phyloP scores from a whole-genome alignment of 1,140 invertebrate genomes.

The Heterodera schachtii region DNA sequence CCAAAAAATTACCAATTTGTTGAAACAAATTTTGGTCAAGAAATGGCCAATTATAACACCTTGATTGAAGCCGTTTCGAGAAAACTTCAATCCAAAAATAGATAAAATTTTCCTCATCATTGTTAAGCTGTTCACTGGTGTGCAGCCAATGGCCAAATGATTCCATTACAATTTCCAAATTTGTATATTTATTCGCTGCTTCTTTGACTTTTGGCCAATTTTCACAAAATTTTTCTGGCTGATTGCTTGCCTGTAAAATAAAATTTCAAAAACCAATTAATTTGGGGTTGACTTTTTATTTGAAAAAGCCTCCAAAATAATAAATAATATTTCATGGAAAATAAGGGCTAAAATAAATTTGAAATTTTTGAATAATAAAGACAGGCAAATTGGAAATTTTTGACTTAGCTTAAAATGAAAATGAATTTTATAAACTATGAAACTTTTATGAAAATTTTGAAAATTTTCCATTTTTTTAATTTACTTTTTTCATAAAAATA shows the following conservation, averaged over 20 bases:
- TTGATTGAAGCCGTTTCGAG: background rate
- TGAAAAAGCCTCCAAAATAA: too few relatives aligned
- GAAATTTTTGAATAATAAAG: too few relatives aligned
- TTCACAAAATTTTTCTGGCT: background rate
- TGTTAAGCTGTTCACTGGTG: background rate
- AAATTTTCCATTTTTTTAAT: too few relatives aligned
- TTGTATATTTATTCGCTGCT: background rate
- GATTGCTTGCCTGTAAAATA: background rate
- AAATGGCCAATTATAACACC: background rate
- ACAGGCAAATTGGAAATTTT: too few relatives aligned
- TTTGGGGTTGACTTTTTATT: too few relatives aligned
- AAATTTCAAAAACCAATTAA: too few relatives aligned
- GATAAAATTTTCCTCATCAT: background rate
- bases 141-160: background rate
- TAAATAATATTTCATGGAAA: too few relatives aligned
- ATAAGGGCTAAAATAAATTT: too few relatives aligned
- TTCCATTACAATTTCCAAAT: background rate
- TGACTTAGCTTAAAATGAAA: too few relatives aligned
- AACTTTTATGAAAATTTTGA: too few relatives aligned
- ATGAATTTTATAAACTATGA: too few relatives aligned
- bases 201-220: background rate
- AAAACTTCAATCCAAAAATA: constrained; percentile 1
- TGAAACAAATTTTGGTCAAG: background rate
- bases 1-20: background rate
- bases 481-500: too few relatives aligned